Evolutionary conservation across 2,797 vertebrate species (phyloP).

Genomic region (Antrozous pallidus): DNA sequence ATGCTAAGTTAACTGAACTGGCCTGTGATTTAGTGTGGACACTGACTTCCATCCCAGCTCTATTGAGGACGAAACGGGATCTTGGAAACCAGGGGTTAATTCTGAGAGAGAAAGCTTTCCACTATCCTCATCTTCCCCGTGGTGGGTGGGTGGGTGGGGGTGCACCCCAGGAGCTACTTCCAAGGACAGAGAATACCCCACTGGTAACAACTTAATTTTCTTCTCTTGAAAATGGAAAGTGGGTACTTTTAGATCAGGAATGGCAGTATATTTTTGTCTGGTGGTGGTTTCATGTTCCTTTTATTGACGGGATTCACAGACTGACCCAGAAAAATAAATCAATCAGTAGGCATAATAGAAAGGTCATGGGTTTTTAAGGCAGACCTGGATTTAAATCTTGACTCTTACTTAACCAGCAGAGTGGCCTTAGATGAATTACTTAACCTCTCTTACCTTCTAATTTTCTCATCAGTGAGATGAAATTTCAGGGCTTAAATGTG

Average conservation of each 20-base stretch:
- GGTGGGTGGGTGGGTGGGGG: no score
- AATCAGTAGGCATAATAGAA: neutral
- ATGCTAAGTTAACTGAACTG: neutral
- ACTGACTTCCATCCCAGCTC: neutral
- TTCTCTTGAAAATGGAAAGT: neutral
- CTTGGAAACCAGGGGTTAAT: neutral
- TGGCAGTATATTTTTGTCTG: neutral
- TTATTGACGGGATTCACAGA: neutral
- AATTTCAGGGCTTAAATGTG: neutral
- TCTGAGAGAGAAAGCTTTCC: neutral
- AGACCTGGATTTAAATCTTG: neutral
- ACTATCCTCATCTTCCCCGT: neutral
- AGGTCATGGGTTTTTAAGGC: neutral
- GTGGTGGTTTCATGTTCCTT: neutral
- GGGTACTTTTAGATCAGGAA: neutral
- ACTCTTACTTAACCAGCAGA: neutral
- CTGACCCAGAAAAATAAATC: neutral
- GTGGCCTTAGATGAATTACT: neutral
- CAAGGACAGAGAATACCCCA: neutral
- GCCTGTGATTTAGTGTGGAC: neutral
- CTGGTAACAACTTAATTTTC: neutral
- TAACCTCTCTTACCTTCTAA: neutral
- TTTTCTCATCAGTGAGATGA: neutral
- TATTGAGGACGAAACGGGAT: neutral
- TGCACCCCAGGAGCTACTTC: neutral